These are phyloP conservation scores for Oryzias sinensis DNA, from an alignment of 2,797 vertebrate genomes.

Conservation along the genomic window DNA sequence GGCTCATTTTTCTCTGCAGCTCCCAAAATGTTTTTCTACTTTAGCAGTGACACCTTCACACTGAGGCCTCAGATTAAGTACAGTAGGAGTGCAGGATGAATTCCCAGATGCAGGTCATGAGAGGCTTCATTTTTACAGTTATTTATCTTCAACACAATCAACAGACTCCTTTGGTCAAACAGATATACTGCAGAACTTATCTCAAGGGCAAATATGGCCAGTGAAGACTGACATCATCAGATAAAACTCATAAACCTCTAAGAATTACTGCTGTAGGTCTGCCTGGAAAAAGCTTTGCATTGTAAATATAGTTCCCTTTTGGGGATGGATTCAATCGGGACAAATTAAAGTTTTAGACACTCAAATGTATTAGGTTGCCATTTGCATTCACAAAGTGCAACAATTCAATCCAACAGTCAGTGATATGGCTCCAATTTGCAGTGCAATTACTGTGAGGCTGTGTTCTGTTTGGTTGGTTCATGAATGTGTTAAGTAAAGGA, in stretches of 20 bases:
- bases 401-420: neutral
- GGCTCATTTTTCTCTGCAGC: constrained; percentile 6
- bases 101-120: constrained; percentile 6
- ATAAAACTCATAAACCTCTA: constrained; percentile 20
- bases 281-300: constrained; percentile 9
- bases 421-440: constrained; percentile 9
- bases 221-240: constrained; percentile 18
- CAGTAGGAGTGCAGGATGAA: constrained; percentile 1
- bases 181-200: constrained; percentile 15
- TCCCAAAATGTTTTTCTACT: neutral
- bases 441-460: neutral
- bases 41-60: constrained; percentile 1
- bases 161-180: constrained; percentile 25
- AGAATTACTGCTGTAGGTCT: constrained; percentile 9
- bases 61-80: constrained; percentile 2
- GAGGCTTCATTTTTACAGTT: constrained; percentile 25
- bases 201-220: neutral
- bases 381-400: constrained; percentile 6
- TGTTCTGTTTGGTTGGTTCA: neutral
- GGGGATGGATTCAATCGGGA: constrained; percentile 13
- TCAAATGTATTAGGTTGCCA: constrained; percentile 6
- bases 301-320: constrained; percentile 21
- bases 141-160: constrained; percentile 21
- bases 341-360: constrained; percentile 15
- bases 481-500: constrained; percentile 8